Evolutionary conservation across 2,888 invertebrate genomes (phyloP), one percentile per base, ranked within the genome.

Genomic region (Conops quadrifasciatus): DNA sequence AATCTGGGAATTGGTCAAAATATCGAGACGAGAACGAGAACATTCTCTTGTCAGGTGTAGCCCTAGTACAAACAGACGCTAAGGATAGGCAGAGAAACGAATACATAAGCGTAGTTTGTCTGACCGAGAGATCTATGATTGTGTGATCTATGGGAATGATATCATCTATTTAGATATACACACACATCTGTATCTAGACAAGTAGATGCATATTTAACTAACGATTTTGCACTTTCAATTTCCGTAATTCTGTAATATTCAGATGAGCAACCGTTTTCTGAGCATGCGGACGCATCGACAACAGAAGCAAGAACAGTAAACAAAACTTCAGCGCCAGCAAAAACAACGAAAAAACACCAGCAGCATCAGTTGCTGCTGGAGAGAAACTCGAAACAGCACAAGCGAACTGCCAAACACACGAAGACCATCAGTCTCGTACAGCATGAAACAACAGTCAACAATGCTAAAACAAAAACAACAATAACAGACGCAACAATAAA

Each of bases 251-350:
- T 66, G 53, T 36, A 7, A 7, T 36, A 69, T 70, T n/a, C 70
- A 79, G 78, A 78, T 75, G 78, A 77, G 72, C 75, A 77, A 72
- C 75, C 76, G 30, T 76, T 71, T 67, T 73, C 74, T 36, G 68
- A 70, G 24, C 53, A 16, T 58, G 19, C 71, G 49, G 47, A 51
- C 28, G 60, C 53, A 45, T 19, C 69, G 47, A 49, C 62, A 64
- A 60, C 67, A 15, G 13, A 45, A 66, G 51, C 60, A 62, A 36
- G 62, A 72, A n/a, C 63, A 64, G 43, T 53, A 66, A 67, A 68
- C 49, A 69, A 67, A 53, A 59, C 63, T 45, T 67, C 51, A 45
- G 28, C 36, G 24, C 43, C 66, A 49, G 56, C 63, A 47, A 15
- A 30, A 15, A 66, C 28, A 59, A 36, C 53, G 51, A 51, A 59